Evolutionary conservation across 2,113 vertebrate genomes (phyloP).

Genomic region (Sinocyclocheilus rhinocerous): DNA sequence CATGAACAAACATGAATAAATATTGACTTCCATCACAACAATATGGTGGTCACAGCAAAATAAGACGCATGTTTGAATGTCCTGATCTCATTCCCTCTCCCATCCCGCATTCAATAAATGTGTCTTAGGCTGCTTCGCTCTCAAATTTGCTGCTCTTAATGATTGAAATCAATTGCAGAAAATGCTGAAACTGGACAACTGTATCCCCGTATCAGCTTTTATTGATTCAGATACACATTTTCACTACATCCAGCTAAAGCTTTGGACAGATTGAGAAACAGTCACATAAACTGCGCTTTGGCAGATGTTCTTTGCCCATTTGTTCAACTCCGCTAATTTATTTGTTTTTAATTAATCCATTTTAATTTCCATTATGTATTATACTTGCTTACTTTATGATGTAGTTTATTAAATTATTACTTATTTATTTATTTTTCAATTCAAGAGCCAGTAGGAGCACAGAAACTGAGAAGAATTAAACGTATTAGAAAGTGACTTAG

Average conservation of each 20-base stretch:
- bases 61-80: neutral
- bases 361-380: neutral
- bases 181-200: neutral
- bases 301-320: constrained; percentile 1
- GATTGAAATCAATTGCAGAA: neutral
- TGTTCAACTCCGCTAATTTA: neutral
- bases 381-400: neutral
- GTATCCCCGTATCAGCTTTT: constrained; percentile 5
- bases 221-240: constrained; percentile 8
- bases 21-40: neutral
- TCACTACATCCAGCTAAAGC: neutral
- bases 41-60: too few species aligned
- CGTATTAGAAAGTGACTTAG: neutral
- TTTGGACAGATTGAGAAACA: neutral
- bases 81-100: neutral
- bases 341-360: neutral
- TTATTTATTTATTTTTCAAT: neutral
- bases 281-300: neutral
- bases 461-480: neutral
- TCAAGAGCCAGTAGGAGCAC: neutral
- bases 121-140: neutral
- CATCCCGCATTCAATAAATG: neutral
- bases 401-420: neutral
- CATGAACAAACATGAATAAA: neutral
- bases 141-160: neutral